phyloP scores from a whole-genome alignment of 2,797 vertebrate genomes.

The Enteromius fasciolatus region DNA sequence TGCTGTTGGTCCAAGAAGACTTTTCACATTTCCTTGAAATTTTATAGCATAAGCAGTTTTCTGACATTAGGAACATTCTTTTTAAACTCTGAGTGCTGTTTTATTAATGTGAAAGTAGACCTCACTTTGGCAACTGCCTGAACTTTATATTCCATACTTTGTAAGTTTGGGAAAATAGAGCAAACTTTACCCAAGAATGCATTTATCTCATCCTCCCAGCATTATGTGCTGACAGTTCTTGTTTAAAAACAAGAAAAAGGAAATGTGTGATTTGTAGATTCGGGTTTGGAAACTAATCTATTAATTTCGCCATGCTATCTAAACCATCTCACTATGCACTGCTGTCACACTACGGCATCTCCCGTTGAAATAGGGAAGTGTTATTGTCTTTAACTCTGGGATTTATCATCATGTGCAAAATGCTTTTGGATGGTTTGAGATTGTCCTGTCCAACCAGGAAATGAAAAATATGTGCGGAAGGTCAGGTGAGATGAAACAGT shows the following conservation, averaged over 20 bases:
- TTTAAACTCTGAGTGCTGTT: constrained; percentile 13
- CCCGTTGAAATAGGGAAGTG: constrained; percentile 55
- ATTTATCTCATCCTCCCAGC: not conserved
- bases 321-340: constrained; percentile 5
- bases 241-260: constrained; percentile 18
- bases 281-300: constrained; percentile 1
- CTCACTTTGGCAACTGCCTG: not conserved
- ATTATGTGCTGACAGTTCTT: not conserved
- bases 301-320: constrained; percentile 22
- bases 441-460: constrained; percentile 59
- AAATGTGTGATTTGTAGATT: constrained; percentile 19
- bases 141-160: not conserved
- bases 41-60: not conserved
- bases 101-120: constrained; percentile 17
- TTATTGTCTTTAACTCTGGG: constrained; percentile 55
- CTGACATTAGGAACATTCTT: not conserved
- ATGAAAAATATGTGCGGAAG: constrained; percentile 59
- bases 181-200: not conserved
- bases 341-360: constrained; percentile 43
- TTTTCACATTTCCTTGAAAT: not conserved
- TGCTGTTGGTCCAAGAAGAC: too few relatives aligned
- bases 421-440: constrained; percentile 49
- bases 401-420: constrained; percentile 65
- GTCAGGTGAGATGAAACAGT: constrained; percentile 63
- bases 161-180: not conserved